Evolutionary conservation across 2,113 vertebrate species (phyloP), one percentile per base, ranked within the genome.

Genomic region (Oncorhynchus gorbuscha): DNA sequence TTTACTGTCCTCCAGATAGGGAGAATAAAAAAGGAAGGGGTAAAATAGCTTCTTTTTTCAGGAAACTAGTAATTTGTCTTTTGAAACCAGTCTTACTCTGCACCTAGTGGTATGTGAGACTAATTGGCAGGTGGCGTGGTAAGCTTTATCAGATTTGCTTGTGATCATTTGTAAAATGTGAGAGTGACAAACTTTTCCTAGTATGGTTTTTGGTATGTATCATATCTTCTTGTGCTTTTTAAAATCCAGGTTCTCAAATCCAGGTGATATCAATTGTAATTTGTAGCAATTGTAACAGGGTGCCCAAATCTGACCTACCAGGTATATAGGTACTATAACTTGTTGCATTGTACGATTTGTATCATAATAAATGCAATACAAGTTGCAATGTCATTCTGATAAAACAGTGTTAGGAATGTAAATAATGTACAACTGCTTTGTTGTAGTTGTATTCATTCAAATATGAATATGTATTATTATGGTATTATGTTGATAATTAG

Each of bases 221-320:
- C 65, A 80, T 89, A 86, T 80, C 75, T 55, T 87, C 67, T 83
- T 86, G 86, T 90, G 86, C 84, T 89, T 90, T 89, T 85, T 79
- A 83, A 81, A 64, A 92, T 91, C 92, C 93, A 94, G 92, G 92
- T 93, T 90, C 84, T 93, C 88, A 92, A 87, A 92, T 93, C 90
- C 93, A 94, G 93, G 93, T 93, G 86, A 90, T 89, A 89, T 89
- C 66, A 84, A 87, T 88, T 86, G 88, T 87, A 83, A 91, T 92
- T 91, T 93, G 90, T 92, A 92, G 90, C 90, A 89, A 88, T 83
- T 86, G 85, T 91, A 89, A 90, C 92, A 93, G 91, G 93, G 88
- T 93, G 91, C 89, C 86, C 83, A 81, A 86, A 89, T 85, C 83
- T 66, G 74, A 88, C 79, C 59, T 85, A 87, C 79, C 64, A 81